Base-by-base conservation (phyloP, 2,888 invertebrate species). In the Cephalotes varians region DNA sequence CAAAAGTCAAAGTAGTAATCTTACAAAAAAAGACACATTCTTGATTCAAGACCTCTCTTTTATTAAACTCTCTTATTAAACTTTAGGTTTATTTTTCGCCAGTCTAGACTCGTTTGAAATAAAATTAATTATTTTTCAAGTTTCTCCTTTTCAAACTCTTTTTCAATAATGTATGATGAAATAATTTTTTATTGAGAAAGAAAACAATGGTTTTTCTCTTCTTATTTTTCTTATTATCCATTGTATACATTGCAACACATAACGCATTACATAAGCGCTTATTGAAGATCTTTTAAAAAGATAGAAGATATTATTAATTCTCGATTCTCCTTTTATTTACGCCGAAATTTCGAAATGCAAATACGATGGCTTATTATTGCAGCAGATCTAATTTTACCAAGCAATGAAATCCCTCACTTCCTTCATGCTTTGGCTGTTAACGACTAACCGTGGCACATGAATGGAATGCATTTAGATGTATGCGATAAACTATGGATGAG, bases 231-330 rank as follows among this genome's bases (percentile, higher is more conserved):
- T 25, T 69, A 34, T 9, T 9, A 21, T 34, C 15, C 21, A 28
- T 65, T 18, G 18, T 34, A n/a, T n/a, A n/a, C 40, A 40, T n/a
- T 51, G 15, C 1, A 31, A 34, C 5, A 21, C 5, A n/a, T n/a
- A 69, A 51, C 21, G 34, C 21, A 49, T 69, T 21, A 15, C 10
- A 49, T 15, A 69, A 69, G n/a, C n/a, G 25, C 1, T 69, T 21
- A 34, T 25, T 21, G 10, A 21, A 21, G 34, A 69, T 21, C 15
- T 71, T 10, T 37, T 10, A 37, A 54, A 37, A 51, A 37, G 25
- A 37, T 34, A 31, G 25, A 72, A 56, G 7, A 4, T 62, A 25
- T 25, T 73, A 60, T 49, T 74, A 74, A 47, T 15, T 44, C 31
- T 49, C 25, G 9, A 34, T 10, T 34, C 9, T 0, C 12, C 7